phyloP scores from a whole-genome alignment of 1,140 invertebrate genomes.

The Achroia grisella region DNA sequence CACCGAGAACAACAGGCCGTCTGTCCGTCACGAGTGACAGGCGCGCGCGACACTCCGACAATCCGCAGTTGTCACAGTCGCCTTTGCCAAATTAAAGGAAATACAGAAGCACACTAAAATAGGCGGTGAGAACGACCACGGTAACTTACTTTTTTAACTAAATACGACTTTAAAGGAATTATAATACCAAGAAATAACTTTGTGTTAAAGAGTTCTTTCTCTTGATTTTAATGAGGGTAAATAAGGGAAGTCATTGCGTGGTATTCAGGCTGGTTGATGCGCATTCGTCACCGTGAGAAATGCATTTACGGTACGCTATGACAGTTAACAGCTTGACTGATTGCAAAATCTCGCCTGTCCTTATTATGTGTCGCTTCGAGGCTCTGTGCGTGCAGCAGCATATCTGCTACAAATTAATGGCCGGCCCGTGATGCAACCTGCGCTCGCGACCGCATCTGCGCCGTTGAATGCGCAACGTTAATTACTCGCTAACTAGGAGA shows the following conservation, averaged over 20 bases:
- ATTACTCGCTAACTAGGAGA: slow-evolving; percentile 39
- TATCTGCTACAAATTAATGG: slow-evolving; percentile 15
- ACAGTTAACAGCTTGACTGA: slow-evolving; percentile 25
- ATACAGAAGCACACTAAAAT: slow-evolving; percentile 36
- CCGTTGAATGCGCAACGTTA: slow-evolving; percentile 19
- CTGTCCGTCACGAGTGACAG: slow-evolving; percentile 48
- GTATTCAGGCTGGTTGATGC: slow-evolving; percentile 34
- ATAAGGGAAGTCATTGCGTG: slow-evolving; percentile 28
- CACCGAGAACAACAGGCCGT: slow-evolving; percentile 35
- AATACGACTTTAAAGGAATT: slow-evolving; percentile 22
- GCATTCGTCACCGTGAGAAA: slow-evolving; percentile 25
- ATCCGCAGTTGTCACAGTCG: slow-evolving; percentile 50
- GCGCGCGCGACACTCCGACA: slow-evolving; percentile 37
- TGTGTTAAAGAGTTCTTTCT: slow-evolving; percentile 27
- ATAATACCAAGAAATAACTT: slow-evolving; percentile 25
- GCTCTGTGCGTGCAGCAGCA: slow-evolving; percentile 15
- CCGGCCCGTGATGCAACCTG: slow-evolving; percentile 22
- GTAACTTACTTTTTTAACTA: slow-evolving; percentile 21
- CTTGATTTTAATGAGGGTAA: slow-evolving; percentile 33
- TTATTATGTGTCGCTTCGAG: slow-evolving; percentile 17
- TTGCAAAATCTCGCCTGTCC: slow-evolving; percentile 20
- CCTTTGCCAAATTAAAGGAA: slow-evolving; percentile 59
- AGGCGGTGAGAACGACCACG: slow-evolving; percentile 26
- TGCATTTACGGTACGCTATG: slow-evolving; percentile 23
- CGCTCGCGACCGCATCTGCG: slow-evolving; percentile 7